Base-by-base conservation (phyloP, 1,140 invertebrate species). In the Trypoxylus dichotomus region DNA sequence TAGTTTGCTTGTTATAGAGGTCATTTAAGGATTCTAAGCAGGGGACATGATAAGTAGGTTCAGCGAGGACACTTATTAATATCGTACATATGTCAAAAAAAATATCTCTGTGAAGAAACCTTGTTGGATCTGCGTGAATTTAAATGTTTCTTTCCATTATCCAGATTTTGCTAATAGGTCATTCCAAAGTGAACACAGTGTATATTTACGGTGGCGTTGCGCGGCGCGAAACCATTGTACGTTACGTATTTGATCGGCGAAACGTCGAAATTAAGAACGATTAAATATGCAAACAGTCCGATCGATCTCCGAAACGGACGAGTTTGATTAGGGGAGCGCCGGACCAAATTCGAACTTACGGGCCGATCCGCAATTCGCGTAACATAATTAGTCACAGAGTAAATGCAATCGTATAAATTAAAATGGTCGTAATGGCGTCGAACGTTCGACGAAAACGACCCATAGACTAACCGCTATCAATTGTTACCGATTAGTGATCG, bases 401-500 rank as follows among this genome's bases (percentile, higher is more conserved):
- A 43, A 74, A 74, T 74, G 72, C 24, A 43, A 74, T 37, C 29
- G 72, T 74, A 74, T 74, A 74, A 74, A 74, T 74, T 74, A 74
- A 74, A 74, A 74, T 43, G 72, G 29, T 29, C 29, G 72, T 74
- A 74, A 43, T 74, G 72, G 72, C 72, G 72, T 74, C 72, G 60
- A 68, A 68, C 29, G 72, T 74, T 74, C 72, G 29, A 74, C 32
- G 72, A 74, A 74, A 74, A 74, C 72, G 72, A 43, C 72, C 41
- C 72, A 41, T 43, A 24, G 32, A 74, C 72, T 74, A 74, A 74
- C 72, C 72, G 72, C 72, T 74, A 74, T 75, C 74, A 75, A 75
- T 75, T 75, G 74, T 75, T 75, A 75, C 74, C 74, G 74, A 75
- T 75, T 75, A 75, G 43, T 75, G 41, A 37, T 42, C 32, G 41